Conservation (phyloP, 1,140 invertebrate species). For the Dendrolimus punctatus region DNA sequence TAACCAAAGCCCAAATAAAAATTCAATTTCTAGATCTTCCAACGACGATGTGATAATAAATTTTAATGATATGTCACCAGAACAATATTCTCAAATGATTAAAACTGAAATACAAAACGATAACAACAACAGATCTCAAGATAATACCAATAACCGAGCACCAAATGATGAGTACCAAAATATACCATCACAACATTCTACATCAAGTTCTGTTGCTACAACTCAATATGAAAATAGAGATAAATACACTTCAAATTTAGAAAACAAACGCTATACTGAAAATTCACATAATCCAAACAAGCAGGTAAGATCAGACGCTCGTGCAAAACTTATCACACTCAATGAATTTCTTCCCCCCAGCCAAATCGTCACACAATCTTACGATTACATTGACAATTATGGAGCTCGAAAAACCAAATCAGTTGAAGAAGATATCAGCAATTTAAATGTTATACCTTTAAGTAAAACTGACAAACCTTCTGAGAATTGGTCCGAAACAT, state of each 20-base stretch:
- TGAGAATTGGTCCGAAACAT: too few species aligned
- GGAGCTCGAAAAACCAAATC: too few species aligned
- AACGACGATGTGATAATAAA: slow-evolving; percentile 58
- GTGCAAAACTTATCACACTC: slow-evolving; percentile 16
- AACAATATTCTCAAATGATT: slow-evolving; percentile 53
- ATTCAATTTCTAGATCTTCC: slow-evolving; percentile 58
- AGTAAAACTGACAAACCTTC: not conserved
- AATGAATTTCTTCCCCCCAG: slow-evolving; percentile 33
- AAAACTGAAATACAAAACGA: slow-evolving; percentile 22
- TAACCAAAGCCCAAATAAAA: slow-evolving; percentile 43
- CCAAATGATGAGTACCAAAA: not conserved
- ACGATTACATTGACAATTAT: slow-evolving; percentile 28
- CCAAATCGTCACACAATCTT: slow-evolving; percentile 34
- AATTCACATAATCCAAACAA: slow-evolving; percentile 8
- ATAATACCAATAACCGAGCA: not conserved
- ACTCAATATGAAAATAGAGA: too few species aligned
- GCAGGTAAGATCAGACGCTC: slow-evolving; percentile 11
- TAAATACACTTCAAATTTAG: not conserved
- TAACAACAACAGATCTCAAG: not conserved
- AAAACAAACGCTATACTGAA: slow-evolving; percentile 5
- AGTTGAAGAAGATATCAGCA: not conserved
- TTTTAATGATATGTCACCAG: slow-evolving; percentile 57
- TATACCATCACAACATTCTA: slow-evolving; percentile 1
- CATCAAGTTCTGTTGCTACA: not conserved
- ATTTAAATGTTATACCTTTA: slow-evolving; percentile 9